Evolutionary conservation across 1,140 invertebrate genomes (phyloP), one percentile per base, ranked within the genome.

Genomic region (Dermatophagoides farinae): DNA sequence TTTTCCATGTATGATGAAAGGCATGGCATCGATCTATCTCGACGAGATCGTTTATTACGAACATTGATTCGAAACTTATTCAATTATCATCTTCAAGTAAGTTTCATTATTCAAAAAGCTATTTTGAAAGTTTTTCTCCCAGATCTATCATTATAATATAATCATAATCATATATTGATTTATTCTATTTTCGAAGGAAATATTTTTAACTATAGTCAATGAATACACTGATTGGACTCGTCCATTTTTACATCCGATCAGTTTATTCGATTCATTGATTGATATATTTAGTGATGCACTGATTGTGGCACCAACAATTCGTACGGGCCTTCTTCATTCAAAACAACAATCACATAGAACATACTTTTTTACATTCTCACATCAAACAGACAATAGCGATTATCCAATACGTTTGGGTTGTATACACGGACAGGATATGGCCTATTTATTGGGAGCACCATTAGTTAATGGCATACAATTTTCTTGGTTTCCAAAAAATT

Each of bases 141-240:
- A 16, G 8, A 4, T 52, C 50, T 52, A 52, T n/a, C 25, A 14
- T 37, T 52, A 16, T 6, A 18, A 38, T 16, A 18, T 22, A 2
- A 31, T 31, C 31, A 31, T 31, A 31, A 31, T 31, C 31, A 31
- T 31, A 12, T 31, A 18, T 22, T 41, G 20, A 12, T 55, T 41
- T 55, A 18, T 10, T 18, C 16, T 18, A 18, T 25, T 16, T 57
- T 62, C 67, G 53, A 66, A 88, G 67, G 91, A 97, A 74, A 95
- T 97, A 70, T 93, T 92, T 74, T 89, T 92, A 67, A 95, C 92
- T 43, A 83, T 93, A 23, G 84, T 95, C 64, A 95, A 97, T 72
- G 89, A 97, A 70, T 98, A 97, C 72, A 95, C 88, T 2, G 89
- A 96, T 70, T 96, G 91, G 91, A 88, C 92, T 68, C 77, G 85